These are phyloP conservation scores for Carettochelys insculpta DNA, from an alignment of 2,113 vertebrate genomes.

Conservation along the genomic window DNA sequence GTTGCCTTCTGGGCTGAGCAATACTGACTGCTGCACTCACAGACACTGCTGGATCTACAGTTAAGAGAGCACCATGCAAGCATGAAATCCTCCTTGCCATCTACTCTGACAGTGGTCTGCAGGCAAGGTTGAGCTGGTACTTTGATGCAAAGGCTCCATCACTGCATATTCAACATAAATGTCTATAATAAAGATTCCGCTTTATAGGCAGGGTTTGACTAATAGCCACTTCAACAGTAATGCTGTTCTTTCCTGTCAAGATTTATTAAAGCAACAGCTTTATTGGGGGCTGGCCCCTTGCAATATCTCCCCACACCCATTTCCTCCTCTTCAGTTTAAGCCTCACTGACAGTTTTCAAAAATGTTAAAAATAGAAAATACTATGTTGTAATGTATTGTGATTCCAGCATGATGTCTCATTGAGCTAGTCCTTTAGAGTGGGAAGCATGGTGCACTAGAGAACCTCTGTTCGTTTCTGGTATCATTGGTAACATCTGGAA, in stretches of 20 bases:
- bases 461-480: slow-evolving; percentile 65
- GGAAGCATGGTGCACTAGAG: slow-evolving; percentile 61
- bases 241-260: slow-evolving; percentile 69
- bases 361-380: slow-evolving; percentile 63
- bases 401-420: slow-evolving; percentile 68
- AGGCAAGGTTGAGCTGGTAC: slow-evolving; percentile 69
- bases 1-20: slow-evolving; percentile 74
- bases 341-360: slow-evolving; percentile 64
- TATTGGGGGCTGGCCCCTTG: slow-evolving; percentile 7
- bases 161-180: slow-evolving; percentile 66
- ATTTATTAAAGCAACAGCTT: slow-evolving; percentile 55
- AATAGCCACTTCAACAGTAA: slow-evolving; percentile 63
- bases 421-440: slow-evolving; percentile 62
- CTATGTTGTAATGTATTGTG: slow-evolving; percentile 64
- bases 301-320: slow-evolving; percentile 15
- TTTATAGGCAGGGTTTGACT: slow-evolving; percentile 71
- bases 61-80: slow-evolving; percentile 55
- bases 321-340: slow-evolving; percentile 59
- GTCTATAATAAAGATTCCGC: slow-evolving; percentile 68
- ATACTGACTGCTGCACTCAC: slow-evolving; percentile 74
- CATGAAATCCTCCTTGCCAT: slow-evolving; percentile 57
- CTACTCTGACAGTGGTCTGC: slow-evolving; percentile 66
- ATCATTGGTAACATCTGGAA: slow-evolving; percentile 59
- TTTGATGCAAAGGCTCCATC: slow-evolving; percentile 64
- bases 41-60: slow-evolving; percentile 70